A percentile compares a stretch with the other conserved stretches of the same genome.
phyloP scores from a whole-genome alignment of 23 tunicate genomes.

The Styela clava region DNA sequence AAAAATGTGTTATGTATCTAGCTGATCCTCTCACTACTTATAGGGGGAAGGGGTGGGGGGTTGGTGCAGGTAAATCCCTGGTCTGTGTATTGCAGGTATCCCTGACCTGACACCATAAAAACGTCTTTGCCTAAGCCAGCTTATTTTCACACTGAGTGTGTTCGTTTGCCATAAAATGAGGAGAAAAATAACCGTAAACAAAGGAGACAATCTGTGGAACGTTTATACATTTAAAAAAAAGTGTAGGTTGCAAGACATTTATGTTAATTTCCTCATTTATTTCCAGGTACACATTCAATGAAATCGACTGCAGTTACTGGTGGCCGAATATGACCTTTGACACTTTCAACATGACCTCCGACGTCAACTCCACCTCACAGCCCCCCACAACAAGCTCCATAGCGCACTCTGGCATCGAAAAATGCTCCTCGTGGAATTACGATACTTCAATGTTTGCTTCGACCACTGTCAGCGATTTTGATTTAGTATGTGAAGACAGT shows the following conservation, averaged over 20 bases:
- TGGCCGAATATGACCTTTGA: slow-evolving; percentile 28
- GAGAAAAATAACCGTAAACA: no score
- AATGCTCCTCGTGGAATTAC: slow-evolving; percentile 59
- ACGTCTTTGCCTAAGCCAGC: no score
- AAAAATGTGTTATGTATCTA: no score
- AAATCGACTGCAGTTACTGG: slow-evolving; percentile 43
- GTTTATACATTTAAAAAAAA: no score
- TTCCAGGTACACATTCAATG: slow-evolving; percentile 6
- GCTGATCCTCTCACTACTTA: no score
- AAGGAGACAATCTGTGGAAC: no score
- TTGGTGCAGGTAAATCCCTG: no score
- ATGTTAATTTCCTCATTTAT: not conserved
- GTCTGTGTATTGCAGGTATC: no score
- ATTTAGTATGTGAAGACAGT: slow-evolving; percentile 50
- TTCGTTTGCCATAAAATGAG: no score
- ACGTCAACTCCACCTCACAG: not conserved
- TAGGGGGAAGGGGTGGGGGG: no score
- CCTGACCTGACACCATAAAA: no score
- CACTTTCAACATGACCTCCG: not conserved
- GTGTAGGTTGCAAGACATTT: not conserved
- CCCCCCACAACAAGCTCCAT: not conserved
- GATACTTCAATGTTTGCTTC: slow-evolving; percentile 43
- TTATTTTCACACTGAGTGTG: no score
- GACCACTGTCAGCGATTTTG: slow-evolving; percentile 63
- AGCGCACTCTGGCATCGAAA: not conserved